Evolutionary conservation across 2,888 invertebrate species (phyloP), one percentile per base, ranked within the genome.

Genomic region (Drosophila peninsularis): DNA sequence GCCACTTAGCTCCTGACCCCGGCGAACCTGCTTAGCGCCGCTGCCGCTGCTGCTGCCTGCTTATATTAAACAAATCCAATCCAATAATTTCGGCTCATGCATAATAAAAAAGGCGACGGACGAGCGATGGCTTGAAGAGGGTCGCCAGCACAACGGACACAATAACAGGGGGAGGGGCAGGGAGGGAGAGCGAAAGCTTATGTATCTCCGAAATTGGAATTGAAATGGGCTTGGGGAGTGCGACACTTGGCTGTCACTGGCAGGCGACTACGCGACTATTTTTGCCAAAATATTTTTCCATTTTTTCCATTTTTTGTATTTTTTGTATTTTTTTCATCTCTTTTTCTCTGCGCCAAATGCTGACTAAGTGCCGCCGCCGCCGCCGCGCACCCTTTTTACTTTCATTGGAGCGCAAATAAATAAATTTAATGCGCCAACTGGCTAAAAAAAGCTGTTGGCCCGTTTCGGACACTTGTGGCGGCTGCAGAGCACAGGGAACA

Each of bases 201-300:
- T 30, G 30, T 30, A 10, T 70, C 36, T 50, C 44, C 62, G 52
- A 62, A 66, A 78, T 67, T 64, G 64, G 58, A 68, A 72, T 45
- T 52, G 73, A 30, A 47, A 53, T 53, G 53, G 39, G 41, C 21
- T 30, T 56, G 52, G 30, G 21, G 57, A 63, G 73, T 72, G 72
- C 86, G 82, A 82, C 86, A 75, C 86, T 80, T 79, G 80, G 64
- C 80, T 81, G 80, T 82, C 80, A 81, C 34, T 64, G 56, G 36
- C 78, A 78, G 73, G 50, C 77, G 63, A 68, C 81, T 77, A 69
- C 69, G 69, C 66, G 67, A 81, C 81, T 84, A 81, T 78, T 75
- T 80, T 86, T 72, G 47, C 69, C 68, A 62, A 82, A 80, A 82
- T 68, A 71, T 72, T 77, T 71, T 65, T 53, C 42, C 39, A 47